Evolutionary conservation across 64 coral and sea anemone genomes (phyloP), one percentile per base, ranked within the genome.

Genomic region (Pachyseris speciosa): DNA sequence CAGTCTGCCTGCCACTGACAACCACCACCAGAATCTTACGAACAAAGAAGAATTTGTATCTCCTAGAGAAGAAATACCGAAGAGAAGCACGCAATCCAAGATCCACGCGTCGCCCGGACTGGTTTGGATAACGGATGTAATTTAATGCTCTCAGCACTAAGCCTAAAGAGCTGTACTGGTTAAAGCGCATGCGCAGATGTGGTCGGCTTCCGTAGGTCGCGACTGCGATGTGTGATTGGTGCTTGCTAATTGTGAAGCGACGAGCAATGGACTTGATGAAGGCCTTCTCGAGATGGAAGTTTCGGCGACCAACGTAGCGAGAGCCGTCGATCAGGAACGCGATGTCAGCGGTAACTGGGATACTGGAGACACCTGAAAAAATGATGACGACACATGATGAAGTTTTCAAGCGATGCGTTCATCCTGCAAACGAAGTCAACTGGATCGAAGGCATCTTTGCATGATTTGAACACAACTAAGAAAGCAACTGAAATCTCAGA

Each of bases 251-350:
- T 17, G 75, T 55, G 43, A 88, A 94, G 9, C 75, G 74, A 11
- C 53, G 68, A 28, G 60, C 67, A 33, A 94, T 74, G 3, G 67
- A 59, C 64, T 75, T 84, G 29, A 95, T 84, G 30, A 95, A 95
- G 13, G 42, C 20, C 68, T 95, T 95, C 44, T 90, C 87, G 24
- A 90, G 71, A 7, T 77, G 48, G 48, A 95, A 95, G 74, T 95
- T 91, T 38, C 30, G 34, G 24, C 53, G 71, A 28, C 87, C 87
- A 15, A 90, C 64, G 28, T 90, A 69, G 47, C 43, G 41, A 4
- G 93, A 95, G 47, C 93, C 88, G 34, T 90, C 87, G 47, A 95
- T 78, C 59, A 95, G 69, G 87, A 95, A 95, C 4, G 74, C 86
- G 29, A 94, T 89, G 34, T 94, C 92, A 75, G 84, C 67, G 16